phyloP scores from a whole-genome alignment of 2,888 invertebrate genomes.

The Alitta virens region DNA sequence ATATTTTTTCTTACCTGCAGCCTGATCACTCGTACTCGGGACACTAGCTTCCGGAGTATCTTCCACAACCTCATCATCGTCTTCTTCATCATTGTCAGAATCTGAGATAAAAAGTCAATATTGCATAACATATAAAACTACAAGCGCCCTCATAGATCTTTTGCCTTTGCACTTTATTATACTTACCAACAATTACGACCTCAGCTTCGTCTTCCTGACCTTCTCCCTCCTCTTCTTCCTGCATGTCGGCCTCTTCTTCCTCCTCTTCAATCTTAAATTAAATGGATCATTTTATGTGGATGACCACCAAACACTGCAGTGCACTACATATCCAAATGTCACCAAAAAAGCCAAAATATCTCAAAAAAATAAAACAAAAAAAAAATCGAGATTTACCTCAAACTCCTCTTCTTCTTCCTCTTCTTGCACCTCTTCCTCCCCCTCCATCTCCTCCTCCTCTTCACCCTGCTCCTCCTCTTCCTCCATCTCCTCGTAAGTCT shows the following conservation, averaged over 20 bases:
- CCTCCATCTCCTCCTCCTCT: constrained; percentile 33
- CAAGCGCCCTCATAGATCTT: too few species aligned
- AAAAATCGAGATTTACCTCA: too few species aligned
- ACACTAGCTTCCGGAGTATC: not conserved
- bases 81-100: constrained; percentile 6
- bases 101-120: not conserved
- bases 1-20: not conserved
- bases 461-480: not conserved
- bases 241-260: constrained; percentile 19
- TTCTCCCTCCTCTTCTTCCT: constrained; percentile 8
- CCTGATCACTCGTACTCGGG: not conserved
- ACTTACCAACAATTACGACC: constrained; percentile 12
- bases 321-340: too few species aligned
- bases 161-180: too few species aligned
- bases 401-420: constrained; percentile 34
- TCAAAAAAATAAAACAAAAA: too few species aligned
- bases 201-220: constrained; percentile 15
- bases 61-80: constrained; percentile 8
- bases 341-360: too few species aligned
- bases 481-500: not conserved
- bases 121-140: too few species aligned
- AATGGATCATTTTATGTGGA: too few species aligned
- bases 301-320: too few species aligned
- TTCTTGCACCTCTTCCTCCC: constrained; percentile 24
- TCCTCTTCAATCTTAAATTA: constrained; percentile 20